A percentile compares a stretch with the other conserved stretches of the same genome.
phyloP scores from a whole-genome alignment of 2,113 vertebrate genomes.

The Crypturellus undulatus region DNA sequence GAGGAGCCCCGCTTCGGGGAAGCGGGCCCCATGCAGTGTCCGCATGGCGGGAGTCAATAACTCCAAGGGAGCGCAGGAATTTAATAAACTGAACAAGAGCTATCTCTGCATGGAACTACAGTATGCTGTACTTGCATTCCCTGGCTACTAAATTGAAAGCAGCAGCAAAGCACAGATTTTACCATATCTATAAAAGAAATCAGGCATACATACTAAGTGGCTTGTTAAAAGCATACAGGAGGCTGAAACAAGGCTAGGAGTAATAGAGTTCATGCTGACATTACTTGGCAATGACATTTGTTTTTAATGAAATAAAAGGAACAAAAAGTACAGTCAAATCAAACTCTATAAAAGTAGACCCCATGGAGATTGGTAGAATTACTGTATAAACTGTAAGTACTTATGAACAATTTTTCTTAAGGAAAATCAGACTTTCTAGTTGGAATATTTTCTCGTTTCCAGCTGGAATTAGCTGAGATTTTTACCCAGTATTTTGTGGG shows the following conservation, averaged over 20 bases:
- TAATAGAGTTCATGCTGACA: constrained; percentile 71
- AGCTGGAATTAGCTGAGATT: constrained; percentile 2
- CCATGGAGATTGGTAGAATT: constrained; percentile 39
- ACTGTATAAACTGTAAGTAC: constrained; percentile 50
- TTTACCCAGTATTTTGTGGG: not conserved
- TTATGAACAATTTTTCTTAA: constrained; percentile 33
- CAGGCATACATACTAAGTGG: constrained; percentile 61
- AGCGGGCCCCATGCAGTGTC: not conserved
- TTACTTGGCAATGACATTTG: constrained; percentile 65
- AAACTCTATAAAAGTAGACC: constrained; percentile 63
- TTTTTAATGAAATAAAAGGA: constrained; percentile 75
- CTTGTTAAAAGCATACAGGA: constrained; percentile 69
- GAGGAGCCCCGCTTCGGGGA: not conserved
- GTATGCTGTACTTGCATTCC: constrained; percentile 28
- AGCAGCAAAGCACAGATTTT: constrained; percentile 53
- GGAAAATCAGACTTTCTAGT: not conserved
- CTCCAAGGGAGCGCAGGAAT: constrained; percentile 54
- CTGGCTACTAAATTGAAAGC: constrained; percentile 58
- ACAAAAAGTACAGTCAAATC: constrained; percentile 71
- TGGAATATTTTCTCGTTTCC: constrained; percentile 22
- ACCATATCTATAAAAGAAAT: constrained; percentile 61
- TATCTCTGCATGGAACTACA: constrained; percentile 62
- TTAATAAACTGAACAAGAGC: constrained; percentile 62
- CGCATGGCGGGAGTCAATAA: constrained; percentile 61
- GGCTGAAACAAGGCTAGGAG: constrained; percentile 60